Conservation (phyloP, 2,113 vertebrate species). For the Psilopsiagon aurifrons region DNA sequence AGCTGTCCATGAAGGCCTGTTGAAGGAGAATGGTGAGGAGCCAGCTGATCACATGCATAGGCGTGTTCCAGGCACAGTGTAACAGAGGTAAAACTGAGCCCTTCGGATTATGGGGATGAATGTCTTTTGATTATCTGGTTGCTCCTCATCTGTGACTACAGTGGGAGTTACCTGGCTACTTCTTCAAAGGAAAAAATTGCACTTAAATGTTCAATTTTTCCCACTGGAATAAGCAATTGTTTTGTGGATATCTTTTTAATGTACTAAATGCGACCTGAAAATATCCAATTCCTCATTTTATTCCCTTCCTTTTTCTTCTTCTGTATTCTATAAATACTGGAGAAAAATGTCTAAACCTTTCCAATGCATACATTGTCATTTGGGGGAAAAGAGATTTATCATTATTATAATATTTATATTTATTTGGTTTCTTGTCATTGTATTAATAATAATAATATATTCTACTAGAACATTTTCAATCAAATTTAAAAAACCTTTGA, state of each 20-base stretch:
- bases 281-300: background rate
- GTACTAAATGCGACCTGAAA: background rate
- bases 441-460: background rate
- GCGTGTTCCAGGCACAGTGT: rapidly evolving
- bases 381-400: background rate
- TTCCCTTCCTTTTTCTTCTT: background rate
- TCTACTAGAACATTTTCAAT: background rate
- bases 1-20: background rate
- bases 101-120: rapidly evolving
- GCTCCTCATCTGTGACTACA: background rate
- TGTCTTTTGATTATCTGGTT: background rate
- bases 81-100: background rate
- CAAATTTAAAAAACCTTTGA: background rate
- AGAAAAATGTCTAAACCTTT: background rate
- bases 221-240: background rate
- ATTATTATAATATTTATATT: background rate
- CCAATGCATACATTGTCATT: background rate
- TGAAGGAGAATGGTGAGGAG: background rate
- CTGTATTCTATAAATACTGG: background rate
- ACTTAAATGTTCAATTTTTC: background rate
- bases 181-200: background rate
- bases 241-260: background rate
- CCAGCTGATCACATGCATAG: background rate
- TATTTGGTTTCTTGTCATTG: background rate
- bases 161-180: background rate